These are phyloP conservation scores for Drosophila melanica DNA, from an alignment of 1,140 invertebrate species.

Conservation along the genomic window DNA sequence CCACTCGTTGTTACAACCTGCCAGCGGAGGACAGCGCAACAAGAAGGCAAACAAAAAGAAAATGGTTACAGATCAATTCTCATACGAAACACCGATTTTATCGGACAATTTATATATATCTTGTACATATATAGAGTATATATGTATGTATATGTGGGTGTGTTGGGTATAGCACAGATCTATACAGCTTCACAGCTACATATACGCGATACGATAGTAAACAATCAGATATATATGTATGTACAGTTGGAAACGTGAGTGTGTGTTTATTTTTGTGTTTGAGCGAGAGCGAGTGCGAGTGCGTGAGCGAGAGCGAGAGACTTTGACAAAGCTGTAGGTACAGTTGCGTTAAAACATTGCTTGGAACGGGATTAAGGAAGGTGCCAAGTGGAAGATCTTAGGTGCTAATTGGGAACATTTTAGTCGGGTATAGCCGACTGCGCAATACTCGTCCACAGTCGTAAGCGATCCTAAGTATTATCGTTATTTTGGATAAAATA, in stretches of 20 bases:
- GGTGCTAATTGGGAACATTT: not conserved
- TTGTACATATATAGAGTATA: slow-evolving; percentile 37
- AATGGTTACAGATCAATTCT: slow-evolving; percentile 3
- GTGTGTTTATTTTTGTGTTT: not conserved
- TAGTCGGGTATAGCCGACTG: not conserved
- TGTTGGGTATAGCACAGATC: slow-evolving; percentile 14
- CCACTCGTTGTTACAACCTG: slow-evolving; percentile 91
- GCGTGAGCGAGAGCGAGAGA: slow-evolving; percentile 14
- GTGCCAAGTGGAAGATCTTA: not conserved
- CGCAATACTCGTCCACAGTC: too few species aligned
- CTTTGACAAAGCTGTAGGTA: slow-evolving; percentile 6
- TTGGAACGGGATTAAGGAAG: not conserved
- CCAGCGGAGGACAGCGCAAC: slow-evolving; percentile 11
- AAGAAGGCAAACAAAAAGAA: not conserved
- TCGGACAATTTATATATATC: slow-evolving; percentile 28
- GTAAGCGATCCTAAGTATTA: too few species aligned
- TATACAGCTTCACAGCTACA: slow-evolving; percentile 16
- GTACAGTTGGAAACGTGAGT: slow-evolving; percentile 17
- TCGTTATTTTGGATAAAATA: too few species aligned
- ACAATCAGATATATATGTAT: slow-evolving; percentile 18
- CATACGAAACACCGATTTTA: not conserved
- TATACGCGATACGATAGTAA: slow-evolving; percentile 11
- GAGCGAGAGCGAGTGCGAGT: slow-evolving; percentile 14
- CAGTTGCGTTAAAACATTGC: not conserved
- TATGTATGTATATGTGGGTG: slow-evolving; percentile 30